phyloP scores from a whole-genome alignment of 2,888 invertebrate genomes.

The Campoplex capitator region DNA sequence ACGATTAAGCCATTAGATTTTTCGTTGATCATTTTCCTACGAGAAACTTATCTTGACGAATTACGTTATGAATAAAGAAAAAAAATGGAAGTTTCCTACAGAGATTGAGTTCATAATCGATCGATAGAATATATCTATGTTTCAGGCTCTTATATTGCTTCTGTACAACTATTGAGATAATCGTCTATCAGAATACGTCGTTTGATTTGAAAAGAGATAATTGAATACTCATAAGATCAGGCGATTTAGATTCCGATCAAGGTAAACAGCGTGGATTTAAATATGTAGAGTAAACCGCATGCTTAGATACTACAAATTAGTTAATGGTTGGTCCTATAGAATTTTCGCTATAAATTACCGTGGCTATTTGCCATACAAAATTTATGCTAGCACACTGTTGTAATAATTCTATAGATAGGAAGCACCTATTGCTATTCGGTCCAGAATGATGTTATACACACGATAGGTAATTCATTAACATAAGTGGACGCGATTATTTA shows the following conservation, averaged over 20 bases:
- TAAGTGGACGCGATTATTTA: neutral
- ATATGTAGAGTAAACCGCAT: neutral
- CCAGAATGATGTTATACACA: neutral
- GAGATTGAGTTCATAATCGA: neutral
- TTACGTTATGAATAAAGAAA: neutral
- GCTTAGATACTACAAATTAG: neutral
- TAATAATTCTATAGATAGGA: neutral
- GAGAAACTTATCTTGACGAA: neutral
- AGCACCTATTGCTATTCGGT: neutral
- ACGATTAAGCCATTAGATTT: neutral
- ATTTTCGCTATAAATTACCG: slow-evolving; percentile 12
- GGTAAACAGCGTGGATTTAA: neutral
- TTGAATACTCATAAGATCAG: neutral
- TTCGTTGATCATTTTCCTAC: neutral
- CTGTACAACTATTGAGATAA: neutral
- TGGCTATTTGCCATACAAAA: neutral
- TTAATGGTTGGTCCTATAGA: neutral
- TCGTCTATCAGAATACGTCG: neutral
- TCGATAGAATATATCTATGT: neutral
- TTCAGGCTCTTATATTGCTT: neutral
- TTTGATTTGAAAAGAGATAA: neutral
- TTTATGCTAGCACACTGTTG: neutral
- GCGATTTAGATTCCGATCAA: neutral
- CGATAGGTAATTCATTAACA: neutral
- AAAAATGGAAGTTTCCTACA: neutral